A percentile compares a stretch with the other conserved stretches of the same genome.
These are phyloP conservation scores for Phragmatobia fuliginosa DNA, from an alignment of 2,888 invertebrate genomes.

Conservation along the genomic window DNA sequence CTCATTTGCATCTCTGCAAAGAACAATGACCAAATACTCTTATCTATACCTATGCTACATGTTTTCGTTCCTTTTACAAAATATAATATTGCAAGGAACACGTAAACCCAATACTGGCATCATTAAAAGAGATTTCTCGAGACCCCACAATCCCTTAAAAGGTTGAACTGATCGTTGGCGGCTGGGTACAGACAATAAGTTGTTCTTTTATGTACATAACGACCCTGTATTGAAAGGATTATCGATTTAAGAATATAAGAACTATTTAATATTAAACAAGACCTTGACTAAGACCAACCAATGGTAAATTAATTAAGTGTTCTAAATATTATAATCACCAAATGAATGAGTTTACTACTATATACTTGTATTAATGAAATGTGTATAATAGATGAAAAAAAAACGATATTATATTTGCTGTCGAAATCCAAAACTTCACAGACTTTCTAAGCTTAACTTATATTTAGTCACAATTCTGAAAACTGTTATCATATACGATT, in stretches of 20 bases:
- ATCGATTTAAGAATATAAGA: background rate
- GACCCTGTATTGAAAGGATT: constrained; percentile 3
- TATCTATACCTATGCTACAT: background rate
- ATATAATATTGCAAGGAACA: constrained; percentile 4
- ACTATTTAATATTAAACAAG: background rate
- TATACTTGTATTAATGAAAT: too few relatives aligned
- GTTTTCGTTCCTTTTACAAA: constrained; percentile 1
- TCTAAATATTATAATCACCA: too few relatives aligned
- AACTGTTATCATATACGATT: too few relatives aligned
- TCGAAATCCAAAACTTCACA: too few relatives aligned
- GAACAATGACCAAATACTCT: background rate
- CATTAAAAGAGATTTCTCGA: constrained; percentile 13
- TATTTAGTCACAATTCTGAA: too few relatives aligned
- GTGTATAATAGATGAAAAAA: too few relatives aligned
- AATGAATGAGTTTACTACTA: too few relatives aligned
- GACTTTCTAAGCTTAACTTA: too few relatives aligned
- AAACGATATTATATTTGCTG: too few relatives aligned
- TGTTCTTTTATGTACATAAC: background rate
- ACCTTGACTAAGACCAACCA: too few relatives aligned
- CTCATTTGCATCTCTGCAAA: too few relatives aligned
- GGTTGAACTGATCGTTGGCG: constrained; percentile 8
- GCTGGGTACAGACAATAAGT: constrained; percentile 5
- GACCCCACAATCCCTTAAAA: constrained; percentile 7
- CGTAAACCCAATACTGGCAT: constrained; percentile 3
- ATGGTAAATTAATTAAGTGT: too few relatives aligned